Percentiles rank a stretch among this genome's conserved stretches.
phyloP scores from a whole-genome alignment of 2,797 vertebrate genomes.

The Linurgus olivaceus region DNA sequence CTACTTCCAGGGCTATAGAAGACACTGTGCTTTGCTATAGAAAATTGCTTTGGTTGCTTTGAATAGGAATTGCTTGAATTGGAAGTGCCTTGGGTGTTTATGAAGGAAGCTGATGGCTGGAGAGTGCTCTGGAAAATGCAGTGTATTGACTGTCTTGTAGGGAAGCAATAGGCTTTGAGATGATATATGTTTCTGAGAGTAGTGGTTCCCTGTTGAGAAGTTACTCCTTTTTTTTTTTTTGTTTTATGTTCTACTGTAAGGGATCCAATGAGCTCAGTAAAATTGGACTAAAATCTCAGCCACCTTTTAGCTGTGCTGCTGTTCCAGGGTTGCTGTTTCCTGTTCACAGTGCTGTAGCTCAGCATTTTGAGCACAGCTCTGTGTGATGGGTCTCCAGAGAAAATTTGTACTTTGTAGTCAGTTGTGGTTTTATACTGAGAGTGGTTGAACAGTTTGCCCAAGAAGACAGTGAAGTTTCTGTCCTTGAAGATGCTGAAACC shows the following conservation, averaged over 20 bases:
- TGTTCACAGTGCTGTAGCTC: not conserved
- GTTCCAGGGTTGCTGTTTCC: not conserved
- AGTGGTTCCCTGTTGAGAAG: not conserved
- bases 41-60: not conserved
- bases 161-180: not conserved
- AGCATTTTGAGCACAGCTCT: not conserved
- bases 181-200: not conserved
- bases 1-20: not conserved
- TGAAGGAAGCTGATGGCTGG: not conserved
- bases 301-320: not conserved
- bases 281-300: not conserved
- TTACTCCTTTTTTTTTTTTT: not conserved
- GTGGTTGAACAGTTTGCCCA: not conserved
- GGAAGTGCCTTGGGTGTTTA: not conserved
- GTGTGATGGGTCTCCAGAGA: not conserved
- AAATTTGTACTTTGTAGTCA: not conserved
- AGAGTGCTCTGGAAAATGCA: not conserved
- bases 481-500: not conserved
- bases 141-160: not conserved
- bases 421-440: not conserved
- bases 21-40: not conserved
- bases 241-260: not conserved
- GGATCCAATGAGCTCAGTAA: not conserved
- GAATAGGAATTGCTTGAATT: not conserved
- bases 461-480: not conserved